phyloP scores from a whole-genome alignment of 1,140 invertebrate species.

The Drosophila grimshawi region DNA sequence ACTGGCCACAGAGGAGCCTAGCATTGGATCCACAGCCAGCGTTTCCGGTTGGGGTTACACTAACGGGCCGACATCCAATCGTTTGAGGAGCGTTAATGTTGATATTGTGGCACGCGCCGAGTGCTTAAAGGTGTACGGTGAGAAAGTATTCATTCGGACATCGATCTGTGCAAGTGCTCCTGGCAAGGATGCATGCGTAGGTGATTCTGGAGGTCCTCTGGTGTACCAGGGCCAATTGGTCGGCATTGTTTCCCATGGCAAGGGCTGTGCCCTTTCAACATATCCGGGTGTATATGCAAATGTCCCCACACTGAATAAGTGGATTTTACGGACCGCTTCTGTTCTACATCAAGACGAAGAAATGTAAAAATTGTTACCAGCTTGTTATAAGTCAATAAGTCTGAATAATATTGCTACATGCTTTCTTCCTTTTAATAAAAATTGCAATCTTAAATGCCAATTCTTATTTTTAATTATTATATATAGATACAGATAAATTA shows the following conservation, averaged over 20 bases:
- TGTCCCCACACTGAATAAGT: conserved; percentile 6
- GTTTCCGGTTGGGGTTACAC: conserved; percentile 40
- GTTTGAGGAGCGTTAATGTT: background rate
- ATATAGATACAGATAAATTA: too few relatives aligned
- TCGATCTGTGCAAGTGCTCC: conserved; percentile 7
- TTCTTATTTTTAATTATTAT: too few relatives aligned
- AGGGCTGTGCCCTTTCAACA: conserved; percentile 9
- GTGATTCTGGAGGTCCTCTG: conserved; percentile 26
- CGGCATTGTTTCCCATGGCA: conserved; percentile 31
- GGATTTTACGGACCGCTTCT: conserved; percentile 20
- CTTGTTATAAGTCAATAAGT: too few relatives aligned
- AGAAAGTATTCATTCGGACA: too few relatives aligned
- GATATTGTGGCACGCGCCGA: background rate
- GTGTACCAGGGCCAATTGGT: conserved; percentile 17
- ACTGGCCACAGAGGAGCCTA: too few relatives aligned
- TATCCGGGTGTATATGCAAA: conserved; percentile 30
- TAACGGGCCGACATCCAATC: background rate
- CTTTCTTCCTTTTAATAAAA: too few relatives aligned
- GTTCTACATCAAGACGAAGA: too few relatives aligned
- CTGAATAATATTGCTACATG: too few relatives aligned
- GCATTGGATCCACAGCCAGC: background rate
- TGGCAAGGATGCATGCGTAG: conserved; percentile 14
- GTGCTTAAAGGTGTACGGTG: background rate
- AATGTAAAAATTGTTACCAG: too few relatives aligned
- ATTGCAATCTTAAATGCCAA: too few relatives aligned